Evolutionary conservation across 2,797 vertebrate genomes (phyloP), one percentile per base, ranked within the genome.

Genomic region (Sebastes itinus): DNA sequence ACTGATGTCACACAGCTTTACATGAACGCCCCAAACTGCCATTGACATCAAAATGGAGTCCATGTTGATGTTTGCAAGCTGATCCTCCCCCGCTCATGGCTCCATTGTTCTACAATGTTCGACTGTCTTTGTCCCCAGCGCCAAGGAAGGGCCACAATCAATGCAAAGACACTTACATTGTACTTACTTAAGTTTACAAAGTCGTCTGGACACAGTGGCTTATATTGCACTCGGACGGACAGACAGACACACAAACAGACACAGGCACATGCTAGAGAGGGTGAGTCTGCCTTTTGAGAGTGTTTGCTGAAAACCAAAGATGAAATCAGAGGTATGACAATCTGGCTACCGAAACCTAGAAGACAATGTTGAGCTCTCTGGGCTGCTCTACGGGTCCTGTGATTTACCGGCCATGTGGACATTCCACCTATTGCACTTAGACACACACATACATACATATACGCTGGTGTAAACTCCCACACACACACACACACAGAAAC

Each of bases 81-180:
- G 60, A 84, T 74, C 82, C 67, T 59, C 67, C 80, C 80, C 83
- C 55, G 20, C 64, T 78, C 85, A 89, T 91, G 90, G 88, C 88
- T 91, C 89, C 90, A 86, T 87, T 85, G 69, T 69, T 84, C 77
- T 88, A 89, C 92, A 91, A 91, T 93, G 94, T 94, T 85, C 58
- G 91, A 89, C 63, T 66, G 93, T 94, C 93, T 95, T 94, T 95
- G 94, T 92, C 83, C 92, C 92, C 87, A 93, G 93, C 54, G 93
- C 94, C 93, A 94, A 94, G 93, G 92, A 95, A 94, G 94, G 93
- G 94, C 94, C 93, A 93, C 94, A 94, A 94, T 94, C 94, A 94
- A 93, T 92, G 89, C 94, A 94, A 93, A 94, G 94, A 94, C 90
- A 54, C 89, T 83, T 61, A 92, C 91, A 91, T 94, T 91, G 93